Percentiles rank a stretch among this genome's conserved stretches.
Evolutionary conservation across 2,888 invertebrate genomes (phyloP).

Genomic region (Rosalia funebris): DNA sequence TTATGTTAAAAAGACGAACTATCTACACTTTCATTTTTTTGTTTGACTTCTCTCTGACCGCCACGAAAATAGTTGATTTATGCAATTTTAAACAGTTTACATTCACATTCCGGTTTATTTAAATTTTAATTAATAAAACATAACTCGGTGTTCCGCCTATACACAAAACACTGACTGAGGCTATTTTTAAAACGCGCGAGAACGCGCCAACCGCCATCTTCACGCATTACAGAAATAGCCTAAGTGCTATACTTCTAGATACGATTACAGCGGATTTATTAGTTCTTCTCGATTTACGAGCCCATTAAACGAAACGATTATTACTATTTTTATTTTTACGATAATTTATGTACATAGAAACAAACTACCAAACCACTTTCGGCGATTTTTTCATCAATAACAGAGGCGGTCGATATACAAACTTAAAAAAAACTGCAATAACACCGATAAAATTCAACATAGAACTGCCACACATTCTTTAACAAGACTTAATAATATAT

Average conservation of each 20-base stretch:
- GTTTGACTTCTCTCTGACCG: background rate
- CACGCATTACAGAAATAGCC: constrained; percentile 27
- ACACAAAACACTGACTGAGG: constrained; percentile 19
- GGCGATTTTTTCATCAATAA: no score
- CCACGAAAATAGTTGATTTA: background rate
- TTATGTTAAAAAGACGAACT: no score
- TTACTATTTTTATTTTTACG: background rate
- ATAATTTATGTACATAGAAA: background rate
- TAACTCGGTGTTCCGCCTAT: background rate
- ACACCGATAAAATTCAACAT: no score
- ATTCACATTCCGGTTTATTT: background rate
- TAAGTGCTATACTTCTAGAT: constrained; percentile 23
- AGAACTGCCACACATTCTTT: no score
- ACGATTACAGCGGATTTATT: constrained; percentile 19
- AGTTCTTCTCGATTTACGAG: constrained; percentile 13
- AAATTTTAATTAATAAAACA: background rate
- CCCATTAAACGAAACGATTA: constrained; percentile 16
- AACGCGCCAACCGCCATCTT: constrained; percentile 23
- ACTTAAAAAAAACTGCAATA: no score
- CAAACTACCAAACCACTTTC: background rate
- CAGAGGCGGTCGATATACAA: no score
- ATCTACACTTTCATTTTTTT: background rate
- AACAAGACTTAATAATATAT: no score
- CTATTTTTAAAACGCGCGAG: constrained; percentile 21
- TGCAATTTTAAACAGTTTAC: background rate